These are phyloP conservation scores for Prinia subflava DNA, from an alignment of 2,113 vertebrate genomes.

Conservation along the genomic window DNA sequence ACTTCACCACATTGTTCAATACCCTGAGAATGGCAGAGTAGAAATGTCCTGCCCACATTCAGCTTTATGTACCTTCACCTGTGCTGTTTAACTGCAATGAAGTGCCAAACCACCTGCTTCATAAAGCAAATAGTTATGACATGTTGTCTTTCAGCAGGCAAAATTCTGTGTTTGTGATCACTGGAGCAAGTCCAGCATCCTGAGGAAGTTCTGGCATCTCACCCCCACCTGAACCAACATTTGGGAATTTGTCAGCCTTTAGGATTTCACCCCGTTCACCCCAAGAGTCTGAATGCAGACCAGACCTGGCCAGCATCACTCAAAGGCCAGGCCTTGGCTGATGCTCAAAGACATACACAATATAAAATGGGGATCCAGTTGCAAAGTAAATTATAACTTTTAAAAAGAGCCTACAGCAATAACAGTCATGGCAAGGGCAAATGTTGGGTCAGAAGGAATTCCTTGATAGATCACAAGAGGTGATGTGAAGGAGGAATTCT, in stretches of 20 bases:
- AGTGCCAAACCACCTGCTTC: neutral
- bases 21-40: neutral
- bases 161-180: neutral
- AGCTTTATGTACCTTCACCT: neutral
- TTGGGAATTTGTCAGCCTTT: neutral
- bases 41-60: neutral
- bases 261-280: neutral
- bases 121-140: neutral
- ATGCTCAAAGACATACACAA: neutral
- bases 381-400: neutral
- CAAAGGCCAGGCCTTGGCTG: neutral
- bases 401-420: neutral
- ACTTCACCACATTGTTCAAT: neutral
- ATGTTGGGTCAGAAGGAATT: neutral
- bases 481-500: neutral
- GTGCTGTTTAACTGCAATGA: neutral
- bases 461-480: neutral
- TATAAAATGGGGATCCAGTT: conserved; percentile 8
- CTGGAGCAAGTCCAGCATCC: conserved; percentile 20
- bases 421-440: neutral
- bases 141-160: neutral
- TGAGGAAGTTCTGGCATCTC: conserved; percentile 14
- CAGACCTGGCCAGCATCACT: neutral
- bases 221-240: conserved; percentile 37
- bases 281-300: neutral